Percentiles rank a stretch among this genome's conserved stretches.
These are phyloP conservation scores for Intellagama lesueurii DNA, from an alignment of 2,797 vertebrate genomes.

Conservation along the genomic window DNA sequence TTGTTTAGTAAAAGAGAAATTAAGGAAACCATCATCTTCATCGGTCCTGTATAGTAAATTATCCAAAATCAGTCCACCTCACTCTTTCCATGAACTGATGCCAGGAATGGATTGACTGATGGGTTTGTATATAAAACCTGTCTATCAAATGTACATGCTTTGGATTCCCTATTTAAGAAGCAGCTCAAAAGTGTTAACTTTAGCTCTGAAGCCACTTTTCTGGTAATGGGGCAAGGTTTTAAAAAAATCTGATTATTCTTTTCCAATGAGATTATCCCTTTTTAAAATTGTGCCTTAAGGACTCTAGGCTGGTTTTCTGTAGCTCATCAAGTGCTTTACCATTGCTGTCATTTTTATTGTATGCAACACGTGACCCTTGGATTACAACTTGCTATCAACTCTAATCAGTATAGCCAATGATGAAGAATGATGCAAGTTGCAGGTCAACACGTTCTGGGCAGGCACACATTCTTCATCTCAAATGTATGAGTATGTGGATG, in stretches of 20 bases:
- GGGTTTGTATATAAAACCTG: neutral
- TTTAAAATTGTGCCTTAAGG: neutral
- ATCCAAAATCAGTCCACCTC: neutral
- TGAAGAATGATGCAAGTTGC: neutral
- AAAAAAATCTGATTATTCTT: neutral
- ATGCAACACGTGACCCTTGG: neutral
- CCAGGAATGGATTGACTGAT: neutral
- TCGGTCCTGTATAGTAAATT: accelerated
- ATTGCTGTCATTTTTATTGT: neutral
- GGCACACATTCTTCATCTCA: too few relatives aligned
- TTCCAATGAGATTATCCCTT: neutral
- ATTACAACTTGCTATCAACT: neutral
- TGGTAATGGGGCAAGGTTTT: neutral
- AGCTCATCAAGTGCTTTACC: neutral
- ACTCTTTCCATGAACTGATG: neutral
- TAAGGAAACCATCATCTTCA: neutral
- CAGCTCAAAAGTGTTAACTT: neutral
- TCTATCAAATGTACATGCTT: neutral
- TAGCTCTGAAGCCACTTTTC: neutral
- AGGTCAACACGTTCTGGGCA: too few relatives aligned
- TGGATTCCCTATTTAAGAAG: neutral
- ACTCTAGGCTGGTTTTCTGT: neutral
- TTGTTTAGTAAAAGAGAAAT: neutral
- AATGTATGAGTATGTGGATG: too few relatives aligned
- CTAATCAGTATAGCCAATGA: neutral